Evolutionary conservation across 2,888 invertebrate species (phyloP), one percentile per base, ranked within the genome.

Genomic region (Automeris io): DNA sequence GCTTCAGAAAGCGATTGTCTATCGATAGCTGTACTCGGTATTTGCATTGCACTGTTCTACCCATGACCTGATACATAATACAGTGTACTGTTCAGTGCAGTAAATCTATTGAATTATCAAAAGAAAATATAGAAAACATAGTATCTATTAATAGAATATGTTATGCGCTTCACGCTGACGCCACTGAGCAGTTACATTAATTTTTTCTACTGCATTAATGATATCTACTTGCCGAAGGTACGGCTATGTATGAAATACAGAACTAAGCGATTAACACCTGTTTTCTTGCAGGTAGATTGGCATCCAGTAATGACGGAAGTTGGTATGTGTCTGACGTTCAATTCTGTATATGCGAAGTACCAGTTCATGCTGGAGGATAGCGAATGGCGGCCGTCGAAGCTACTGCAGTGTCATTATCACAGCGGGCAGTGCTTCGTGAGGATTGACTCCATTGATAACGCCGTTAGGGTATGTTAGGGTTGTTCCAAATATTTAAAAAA

Each of bases 321-420:
- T 33, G 87, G 87, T 0, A 67, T 86, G 51, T 87, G 87, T 37
- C 52, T 70, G 40, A 72, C 79, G 0, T 81, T 80, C 56, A 87
- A 87, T 56, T 86, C 87, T 0, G 57, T 66, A 22, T 87, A 80
- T 46, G 74, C 86, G 0, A 60, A 73, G 46, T 80, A 68, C 50
- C 86, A 86, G 49, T 60, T 67, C 46, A 62, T 75, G 37, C 42
- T 68, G 1, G 57, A 62, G 2, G 60, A 64, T 3, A 41, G 54
- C 0, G 48, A 53, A 2, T 73, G 74, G 76, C 45, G 43, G 0
- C 50, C 56, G 0, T 58, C 57, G 12, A 36, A 57, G 1, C 56
- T 86, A 3, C 62, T 88, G 2, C 60, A 68, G n/a, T 89, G 88
- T 21, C 87, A 88, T 45, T 88, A 88, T 42, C 77, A 81, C 41